Evolutionary conservation across 1,140 invertebrate genomes (phyloP).

Genomic region (Camponotus floridanus): DNA sequence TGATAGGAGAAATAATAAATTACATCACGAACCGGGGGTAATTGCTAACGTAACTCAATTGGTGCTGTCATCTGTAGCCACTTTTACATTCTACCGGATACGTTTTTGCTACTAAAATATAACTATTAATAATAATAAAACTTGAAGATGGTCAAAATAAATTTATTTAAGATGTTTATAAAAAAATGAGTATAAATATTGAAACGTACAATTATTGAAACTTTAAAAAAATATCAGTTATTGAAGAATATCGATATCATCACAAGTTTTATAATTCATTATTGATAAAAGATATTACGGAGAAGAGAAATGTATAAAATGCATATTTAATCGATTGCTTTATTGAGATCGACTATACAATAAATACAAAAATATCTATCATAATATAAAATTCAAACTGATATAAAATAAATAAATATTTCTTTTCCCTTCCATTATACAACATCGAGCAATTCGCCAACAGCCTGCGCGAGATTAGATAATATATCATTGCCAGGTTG

Average conservation of each 20-base stretch:
- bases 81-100: neutral
- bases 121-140: neutral
- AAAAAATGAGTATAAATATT: neutral
- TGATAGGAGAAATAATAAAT: constrained; percentile 38
- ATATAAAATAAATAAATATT: neutral
- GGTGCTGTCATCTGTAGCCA: neutral
- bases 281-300: no score
- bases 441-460: constrained; percentile 38
- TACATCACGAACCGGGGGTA: neutral
- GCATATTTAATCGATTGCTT: neutral
- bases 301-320: neutral
- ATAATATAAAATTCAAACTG: neutral
- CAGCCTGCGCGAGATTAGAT: constrained; percentile 31
- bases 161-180: neutral
- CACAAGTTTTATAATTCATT: no score
- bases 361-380: constrained; percentile 10
- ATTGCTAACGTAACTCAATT: constrained; percentile 39
- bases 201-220: neutral
- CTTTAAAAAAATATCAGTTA: no score
- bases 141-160: neutral
- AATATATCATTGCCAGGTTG: constrained; percentile 26
- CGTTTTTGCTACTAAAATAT: neutral
- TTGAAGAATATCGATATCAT: no score
- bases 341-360: neutral
- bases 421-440: neutral